These are phyloP conservation scores for Hemichromis elongatus DNA, from an alignment of 2,113 vertebrate genomes.

Conservation along the genomic window DNA sequence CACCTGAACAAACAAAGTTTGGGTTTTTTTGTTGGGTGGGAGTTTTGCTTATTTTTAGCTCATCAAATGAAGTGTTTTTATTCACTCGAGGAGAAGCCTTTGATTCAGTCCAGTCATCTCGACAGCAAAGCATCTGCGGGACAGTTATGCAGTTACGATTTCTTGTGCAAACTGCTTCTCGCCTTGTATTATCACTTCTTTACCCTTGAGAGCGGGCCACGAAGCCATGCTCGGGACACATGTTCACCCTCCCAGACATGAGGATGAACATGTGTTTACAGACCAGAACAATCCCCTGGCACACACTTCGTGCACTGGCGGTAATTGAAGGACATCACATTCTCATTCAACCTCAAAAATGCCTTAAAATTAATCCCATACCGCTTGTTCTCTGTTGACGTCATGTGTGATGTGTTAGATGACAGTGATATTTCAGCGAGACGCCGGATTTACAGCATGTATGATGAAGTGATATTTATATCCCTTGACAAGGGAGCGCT, in stretches of 20 bases:
- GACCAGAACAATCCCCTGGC: neutral
- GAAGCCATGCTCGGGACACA: neutral
- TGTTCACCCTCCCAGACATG: neutral
- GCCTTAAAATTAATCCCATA: slow-evolving; percentile 10
- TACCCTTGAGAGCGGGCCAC: neutral
- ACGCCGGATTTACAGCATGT: neutral
- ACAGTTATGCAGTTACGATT: neutral
- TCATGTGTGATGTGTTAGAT: slow-evolving; percentile 14
- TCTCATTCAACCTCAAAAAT: slow-evolving; percentile 2
- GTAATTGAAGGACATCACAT: neutral
- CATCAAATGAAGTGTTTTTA: neutral
- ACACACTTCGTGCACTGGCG: neutral
- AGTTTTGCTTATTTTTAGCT: neutral
- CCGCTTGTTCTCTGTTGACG: neutral
- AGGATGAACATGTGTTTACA: neutral
- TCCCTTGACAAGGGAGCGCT: neutral
- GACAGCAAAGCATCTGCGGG: neutral
- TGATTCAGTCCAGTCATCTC: neutral
- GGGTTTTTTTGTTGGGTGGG: neutral
- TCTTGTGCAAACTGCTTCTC: neutral
- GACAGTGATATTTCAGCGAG: slow-evolving; percentile 16
- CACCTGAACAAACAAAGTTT: neutral
- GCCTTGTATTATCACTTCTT: neutral
- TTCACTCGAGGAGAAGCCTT: neutral
- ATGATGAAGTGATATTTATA: slow-evolving; percentile 9